Conservation (phyloP, 2,113 vertebrate species). For the Gallinago jamesoni region DNA sequence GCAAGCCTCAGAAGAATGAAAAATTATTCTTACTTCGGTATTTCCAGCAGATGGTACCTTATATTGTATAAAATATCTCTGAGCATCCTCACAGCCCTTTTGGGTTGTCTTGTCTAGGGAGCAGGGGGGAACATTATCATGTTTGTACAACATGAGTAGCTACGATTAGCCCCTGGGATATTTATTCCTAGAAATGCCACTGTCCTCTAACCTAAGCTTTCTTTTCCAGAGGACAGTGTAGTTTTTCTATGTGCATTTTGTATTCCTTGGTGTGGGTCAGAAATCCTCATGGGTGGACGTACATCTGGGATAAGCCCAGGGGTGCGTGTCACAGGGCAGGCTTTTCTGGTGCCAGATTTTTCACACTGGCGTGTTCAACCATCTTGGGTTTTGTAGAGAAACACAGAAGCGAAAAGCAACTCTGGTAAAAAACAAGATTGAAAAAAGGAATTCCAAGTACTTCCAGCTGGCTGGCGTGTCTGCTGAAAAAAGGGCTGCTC, state of each 20-base stretch:
- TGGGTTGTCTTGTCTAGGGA: not conserved
- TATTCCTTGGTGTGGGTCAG: not conserved
- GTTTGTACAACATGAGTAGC: not conserved
- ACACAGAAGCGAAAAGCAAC: not conserved
- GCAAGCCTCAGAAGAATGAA: not conserved
- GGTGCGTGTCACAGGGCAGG: not conserved
- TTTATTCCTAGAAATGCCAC: not conserved
- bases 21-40: not conserved
- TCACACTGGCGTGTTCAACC: not conserved
- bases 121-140: accelerated
- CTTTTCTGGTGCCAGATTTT: accelerated
- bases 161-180: not conserved
- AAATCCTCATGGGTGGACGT: not conserved
- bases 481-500: not conserved
- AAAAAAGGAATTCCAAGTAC: not conserved
- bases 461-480: not conserved
- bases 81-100: not conserved
- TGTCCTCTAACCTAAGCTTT: not conserved
- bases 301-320: not conserved
- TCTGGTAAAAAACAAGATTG: not conserved
- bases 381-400: not conserved
- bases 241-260: not conserved
- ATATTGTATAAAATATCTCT: not conserved
- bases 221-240: not conserved
- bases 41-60: not conserved